A percentile compares a stretch with the other conserved stretches of the same genome.
These are phyloP conservation scores for Crepidodera aurea DNA, from an alignment of 2,888 invertebrate genomes.

Conservation along the genomic window DNA sequence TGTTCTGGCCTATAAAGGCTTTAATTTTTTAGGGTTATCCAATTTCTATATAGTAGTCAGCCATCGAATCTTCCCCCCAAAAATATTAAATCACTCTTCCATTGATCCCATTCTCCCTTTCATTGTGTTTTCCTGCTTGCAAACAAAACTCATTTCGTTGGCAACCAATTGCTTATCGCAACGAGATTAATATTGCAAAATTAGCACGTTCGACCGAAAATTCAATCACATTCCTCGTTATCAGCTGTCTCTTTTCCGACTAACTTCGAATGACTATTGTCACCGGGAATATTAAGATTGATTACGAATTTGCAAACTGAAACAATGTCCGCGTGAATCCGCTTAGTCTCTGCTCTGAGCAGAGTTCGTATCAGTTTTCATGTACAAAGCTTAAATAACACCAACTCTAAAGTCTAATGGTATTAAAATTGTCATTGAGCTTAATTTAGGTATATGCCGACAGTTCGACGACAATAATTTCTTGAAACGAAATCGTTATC, in stretches of 20 bases:
- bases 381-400: background rate
- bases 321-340: slow-evolving; percentile 22
- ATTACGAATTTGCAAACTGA: slow-evolving; percentile 22
- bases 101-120: background rate
- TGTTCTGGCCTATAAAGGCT: too few species aligned
- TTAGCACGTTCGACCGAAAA: slow-evolving; percentile 17
- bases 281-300: slow-evolving; percentile 28
- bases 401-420: background rate
- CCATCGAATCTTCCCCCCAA: background rate
- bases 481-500: too few species aligned
- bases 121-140: slow-evolving; percentile 5
- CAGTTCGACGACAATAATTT: background rate
- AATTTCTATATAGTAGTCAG: background rate
- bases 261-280: slow-evolving; percentile 25
- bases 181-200: slow-evolving; percentile 16
- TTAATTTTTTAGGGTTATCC: too few species aligned
- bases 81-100: background rate
- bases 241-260: slow-evolving; percentile 17
- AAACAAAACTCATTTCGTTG: slow-evolving; percentile 13
- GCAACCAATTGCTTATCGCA: slow-evolving; percentile 15
- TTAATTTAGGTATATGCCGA: background rate
- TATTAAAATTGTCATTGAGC: background rate
- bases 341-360: slow-evolving; percentile 1
- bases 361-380: background rate
- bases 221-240: slow-evolving; percentile 17